phyloP scores from a whole-genome alignment of 2,888 invertebrate species.

The Zhengitettix transpicula region DNA sequence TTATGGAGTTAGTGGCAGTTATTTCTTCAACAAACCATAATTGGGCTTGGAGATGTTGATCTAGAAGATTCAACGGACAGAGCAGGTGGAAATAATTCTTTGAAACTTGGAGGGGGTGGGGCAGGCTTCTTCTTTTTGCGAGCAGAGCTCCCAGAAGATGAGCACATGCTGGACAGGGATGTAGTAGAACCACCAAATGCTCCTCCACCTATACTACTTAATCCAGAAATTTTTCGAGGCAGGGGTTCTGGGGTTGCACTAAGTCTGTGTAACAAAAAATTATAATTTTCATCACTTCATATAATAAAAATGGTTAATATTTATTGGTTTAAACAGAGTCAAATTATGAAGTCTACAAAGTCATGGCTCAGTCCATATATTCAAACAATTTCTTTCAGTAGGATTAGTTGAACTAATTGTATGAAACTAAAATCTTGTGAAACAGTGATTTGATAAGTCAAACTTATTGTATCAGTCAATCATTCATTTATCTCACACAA shows the following conservation, averaged over 20 bases:
- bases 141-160: conserved; percentile 22
- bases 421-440: background rate
- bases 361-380: too few relatives aligned
- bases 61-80: conserved; percentile 12
- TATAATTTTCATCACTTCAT: too few relatives aligned
- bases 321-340: too few relatives aligned
- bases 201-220: background rate
- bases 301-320: too few relatives aligned
- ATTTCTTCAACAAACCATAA: background rate
- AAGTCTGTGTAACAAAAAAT: conserved; percentile 18
- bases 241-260: conserved; percentile 20
- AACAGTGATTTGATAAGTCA: too few relatives aligned
- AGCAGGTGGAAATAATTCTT: conserved; percentile 21
- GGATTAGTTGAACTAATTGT: background rate
- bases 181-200: conserved; percentile 13
- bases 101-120: conserved; percentile 35
- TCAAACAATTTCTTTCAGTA: too few relatives aligned
- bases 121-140: conserved; percentile 48
- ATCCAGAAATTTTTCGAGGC: conserved; percentile 2
- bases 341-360: too few relatives aligned
- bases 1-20: too few relatives aligned
- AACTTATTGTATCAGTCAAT: too few relatives aligned
- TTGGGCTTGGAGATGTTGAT: conserved; percentile 19
- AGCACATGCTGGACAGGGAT: conserved; percentile 12
- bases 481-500: too few relatives aligned